Evolutionary conservation across 2,113 vertebrate genomes (phyloP).

Genomic region (Syngnathoides biaculeatus): DNA sequence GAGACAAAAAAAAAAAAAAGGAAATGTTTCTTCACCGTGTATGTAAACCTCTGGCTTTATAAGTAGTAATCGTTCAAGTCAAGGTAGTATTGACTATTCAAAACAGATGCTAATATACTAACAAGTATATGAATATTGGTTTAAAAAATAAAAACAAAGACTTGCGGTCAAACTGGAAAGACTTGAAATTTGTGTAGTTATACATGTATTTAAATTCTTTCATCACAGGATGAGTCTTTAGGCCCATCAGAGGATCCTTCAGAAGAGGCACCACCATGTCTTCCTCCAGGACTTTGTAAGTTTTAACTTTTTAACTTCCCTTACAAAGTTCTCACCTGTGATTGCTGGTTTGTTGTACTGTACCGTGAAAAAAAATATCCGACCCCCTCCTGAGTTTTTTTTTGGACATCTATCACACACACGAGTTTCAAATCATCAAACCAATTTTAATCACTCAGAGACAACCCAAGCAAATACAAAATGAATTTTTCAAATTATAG

Average conservation of each 20-base stretch:
- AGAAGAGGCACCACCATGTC: conserved; percentile 57
- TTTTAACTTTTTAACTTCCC: background rate
- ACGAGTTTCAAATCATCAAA: too few relatives aligned
- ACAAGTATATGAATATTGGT: background rate
- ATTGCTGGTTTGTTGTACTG: background rate
- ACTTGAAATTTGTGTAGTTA: background rate
- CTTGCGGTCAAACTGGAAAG: conserved; percentile 1
- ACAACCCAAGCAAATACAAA: too few relatives aligned
- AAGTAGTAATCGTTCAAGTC: too few relatives aligned
- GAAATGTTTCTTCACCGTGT: too few relatives aligned
- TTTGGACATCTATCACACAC: too few relatives aligned
- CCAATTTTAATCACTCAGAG: too few relatives aligned
- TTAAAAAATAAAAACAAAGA: background rate
- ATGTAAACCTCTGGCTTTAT: too few relatives aligned
- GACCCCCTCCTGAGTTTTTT: too few relatives aligned
- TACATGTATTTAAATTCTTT: background rate
- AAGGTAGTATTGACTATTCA: background rate
- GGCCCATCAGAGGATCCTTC: conserved; percentile 49
- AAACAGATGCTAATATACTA: background rate
- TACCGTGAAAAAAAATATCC: too few relatives aligned
- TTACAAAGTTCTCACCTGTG: background rate
- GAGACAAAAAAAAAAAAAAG: too few relatives aligned
- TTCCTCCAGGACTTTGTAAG: conserved; percentile 71
- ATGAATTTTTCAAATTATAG: too few relatives aligned
- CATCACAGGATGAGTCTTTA: conserved; percentile 66